Percentiles rank a stretch among this genome's conserved stretches.
Evolutionary conservation across 2,113 vertebrate species (phyloP).

Genomic region (Triplophysa siluroides): DNA sequence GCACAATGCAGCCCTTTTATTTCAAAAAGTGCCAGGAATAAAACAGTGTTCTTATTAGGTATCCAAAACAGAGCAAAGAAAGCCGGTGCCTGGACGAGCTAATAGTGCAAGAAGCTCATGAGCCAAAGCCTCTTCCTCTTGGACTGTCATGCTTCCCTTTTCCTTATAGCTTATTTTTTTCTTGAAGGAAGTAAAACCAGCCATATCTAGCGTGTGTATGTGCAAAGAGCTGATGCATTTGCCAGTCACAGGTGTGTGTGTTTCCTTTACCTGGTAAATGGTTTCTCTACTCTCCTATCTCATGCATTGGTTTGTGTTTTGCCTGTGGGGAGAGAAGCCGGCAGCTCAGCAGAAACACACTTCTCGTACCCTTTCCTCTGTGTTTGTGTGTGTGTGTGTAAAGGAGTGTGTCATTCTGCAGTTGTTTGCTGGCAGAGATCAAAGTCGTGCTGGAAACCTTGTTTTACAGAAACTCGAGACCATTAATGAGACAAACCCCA

Average conservation of each 20-base stretch:
- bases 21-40: neutral
- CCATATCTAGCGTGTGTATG: neutral
- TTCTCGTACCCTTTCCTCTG: slow-evolving; percentile 42
- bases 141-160: neutral
- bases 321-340: slow-evolving; percentile 14
- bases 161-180: neutral
- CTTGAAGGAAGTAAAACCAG: slow-evolving; percentile 1
- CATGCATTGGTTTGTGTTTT: slow-evolving; percentile 38
- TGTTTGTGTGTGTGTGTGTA: slow-evolving; percentile 8
- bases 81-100: neutral
- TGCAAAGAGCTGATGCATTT: neutral
- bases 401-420: neutral
- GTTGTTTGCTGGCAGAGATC: slow-evolving; percentile 33
- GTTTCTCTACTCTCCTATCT: neutral
- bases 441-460: slow-evolving; percentile 28
- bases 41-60: neutral
- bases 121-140: slow-evolving; percentile 24
- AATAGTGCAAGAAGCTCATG: neutral
- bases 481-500: neutral
- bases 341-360: slow-evolving; percentile 49
- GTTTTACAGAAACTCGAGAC: slow-evolving; percentile 18
- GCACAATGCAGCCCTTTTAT: too few relatives aligned
- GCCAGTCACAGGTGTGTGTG: slow-evolving; percentile 6
- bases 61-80: neutral
- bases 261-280: neutral